Percentiles rank a stretch among this genome's conserved stretches.
phyloP scores from a whole-genome alignment of 2,797 vertebrate genomes.

The Smutsia temminckii region DNA sequence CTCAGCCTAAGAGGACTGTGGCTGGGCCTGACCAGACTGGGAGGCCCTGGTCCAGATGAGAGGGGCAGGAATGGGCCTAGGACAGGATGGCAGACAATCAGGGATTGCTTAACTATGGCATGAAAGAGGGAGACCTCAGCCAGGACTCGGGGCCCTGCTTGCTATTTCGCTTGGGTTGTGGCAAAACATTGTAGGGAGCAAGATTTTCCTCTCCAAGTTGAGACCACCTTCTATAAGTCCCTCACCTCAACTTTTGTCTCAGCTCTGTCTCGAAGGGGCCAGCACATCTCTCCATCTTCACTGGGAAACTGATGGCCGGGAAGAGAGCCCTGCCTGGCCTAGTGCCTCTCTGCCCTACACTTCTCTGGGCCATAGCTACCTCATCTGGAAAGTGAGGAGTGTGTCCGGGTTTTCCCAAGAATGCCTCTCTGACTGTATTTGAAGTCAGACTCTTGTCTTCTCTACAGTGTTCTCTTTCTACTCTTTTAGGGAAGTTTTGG shows the following conservation, averaged over 20 bases:
- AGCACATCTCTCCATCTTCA: background rate
- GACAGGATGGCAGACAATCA: background rate
- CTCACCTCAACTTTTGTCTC: background rate
- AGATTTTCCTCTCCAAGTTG: background rate
- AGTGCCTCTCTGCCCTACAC: background rate
- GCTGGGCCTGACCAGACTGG: background rate
- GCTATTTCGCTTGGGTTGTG: background rate
- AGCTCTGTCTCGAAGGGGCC: background rate
- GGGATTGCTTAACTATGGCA: background rate
- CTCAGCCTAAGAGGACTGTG: background rate
- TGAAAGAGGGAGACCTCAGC: background rate
- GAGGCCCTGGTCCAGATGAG: background rate
- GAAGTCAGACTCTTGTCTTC: background rate
- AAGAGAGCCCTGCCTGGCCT: background rate
- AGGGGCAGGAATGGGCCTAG: background rate
- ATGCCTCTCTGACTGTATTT: background rate
- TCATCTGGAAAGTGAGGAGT: constrained; percentile 16
- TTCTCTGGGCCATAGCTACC: background rate
- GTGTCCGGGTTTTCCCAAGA: background rate
- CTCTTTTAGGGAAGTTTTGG: background rate
- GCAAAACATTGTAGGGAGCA: background rate
- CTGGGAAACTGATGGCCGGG: background rate
- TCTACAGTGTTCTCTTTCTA: constrained; percentile 1
- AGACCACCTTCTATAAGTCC: background rate
- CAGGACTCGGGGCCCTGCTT: background rate